Base-by-base conservation (phyloP, 2,113 vertebrate genomes). In the Anser brachyrhynchus region DNA sequence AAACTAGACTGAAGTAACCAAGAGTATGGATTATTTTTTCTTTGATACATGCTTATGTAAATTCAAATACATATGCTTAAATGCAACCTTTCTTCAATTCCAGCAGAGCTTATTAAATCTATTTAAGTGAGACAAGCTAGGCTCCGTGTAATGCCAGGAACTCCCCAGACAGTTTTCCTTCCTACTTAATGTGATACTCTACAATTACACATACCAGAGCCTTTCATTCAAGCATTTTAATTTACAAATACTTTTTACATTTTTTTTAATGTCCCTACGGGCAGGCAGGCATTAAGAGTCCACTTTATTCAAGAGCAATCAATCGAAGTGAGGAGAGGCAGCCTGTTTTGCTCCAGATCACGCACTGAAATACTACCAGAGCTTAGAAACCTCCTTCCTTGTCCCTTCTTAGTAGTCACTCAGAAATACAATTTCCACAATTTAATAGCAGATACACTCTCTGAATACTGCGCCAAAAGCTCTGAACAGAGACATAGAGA, bases 11-110 rank as follows among this genome's bases (percentile, higher is more conserved):
- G 80, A 91, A 95, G 58, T 84, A 91, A 94, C 83, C n/a, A 72
- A 89, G 87, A 93, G 41, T 17, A 20, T 84, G 46, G 37, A 29
- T 79, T 82, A 80, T 84, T 94, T 96, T 93, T 26, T 76, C 51
- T 91, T 79, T 95, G 91, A 96, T 95, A 72, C 83, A 84, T 92
- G 84, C 64, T 92, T 93, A 97, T 89, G 89, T 92, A 96, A 94
- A 96, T 92, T 89, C 71, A 93, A 94, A 91, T 89, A 91, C 89
- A 92, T 87, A 92, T 2, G 22, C 82, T 82, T 94, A 95, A 97
- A 96, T 85, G 67, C 44, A 92, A 89, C 87, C 74, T 89, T 92
- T 96, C 95, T 97, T 96, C 89, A 85, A 18, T 93, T 91, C 89
- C 64, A 93, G 89, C 59, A 91, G 71, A 92, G 31, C 81, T 93